Conservation (phyloP, 2,113 vertebrate genomes). For the Capreolus pygargus region DNA sequence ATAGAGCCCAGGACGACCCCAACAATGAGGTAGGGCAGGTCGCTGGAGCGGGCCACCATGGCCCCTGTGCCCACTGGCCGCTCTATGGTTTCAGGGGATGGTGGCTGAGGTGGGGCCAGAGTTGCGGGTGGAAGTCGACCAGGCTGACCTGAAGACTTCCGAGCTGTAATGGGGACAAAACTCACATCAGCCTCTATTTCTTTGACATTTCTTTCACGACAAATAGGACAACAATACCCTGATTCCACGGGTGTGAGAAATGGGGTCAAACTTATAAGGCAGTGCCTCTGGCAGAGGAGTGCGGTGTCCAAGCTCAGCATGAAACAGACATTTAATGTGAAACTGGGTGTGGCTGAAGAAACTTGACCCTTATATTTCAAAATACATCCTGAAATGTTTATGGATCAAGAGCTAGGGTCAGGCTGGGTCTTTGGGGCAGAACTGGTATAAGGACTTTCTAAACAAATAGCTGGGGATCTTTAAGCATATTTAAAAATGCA, state of each 20-base stretch:
- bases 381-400: background rate
- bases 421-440: background rate
- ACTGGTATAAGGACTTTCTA: background rate
- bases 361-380: background rate
- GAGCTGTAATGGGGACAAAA: constrained; percentile 73
- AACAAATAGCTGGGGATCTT: background rate
- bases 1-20: constrained; percentile 92
- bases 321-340: background rate
- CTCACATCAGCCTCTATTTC: background rate
- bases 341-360: background rate
- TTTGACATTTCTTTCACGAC: background rate
- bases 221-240: background rate
- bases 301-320: background rate
- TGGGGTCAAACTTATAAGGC: background rate
- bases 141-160: constrained; percentile 80
- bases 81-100: constrained; percentile 68
- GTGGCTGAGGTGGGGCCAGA: constrained; percentile 78
- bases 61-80: constrained; percentile 75
- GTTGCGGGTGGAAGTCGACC: constrained; percentile 84
- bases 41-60: constrained; percentile 90
- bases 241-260: background rate
- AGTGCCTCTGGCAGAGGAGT: background rate
- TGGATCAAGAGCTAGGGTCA: background rate
- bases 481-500: background rate
- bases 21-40: constrained; percentile 95